Percentiles rank a stretch among this genome's conserved stretches.
Evolutionary conservation across 2,888 invertebrate species (phyloP).

Genomic region (Drosophila helvetica): DNA sequence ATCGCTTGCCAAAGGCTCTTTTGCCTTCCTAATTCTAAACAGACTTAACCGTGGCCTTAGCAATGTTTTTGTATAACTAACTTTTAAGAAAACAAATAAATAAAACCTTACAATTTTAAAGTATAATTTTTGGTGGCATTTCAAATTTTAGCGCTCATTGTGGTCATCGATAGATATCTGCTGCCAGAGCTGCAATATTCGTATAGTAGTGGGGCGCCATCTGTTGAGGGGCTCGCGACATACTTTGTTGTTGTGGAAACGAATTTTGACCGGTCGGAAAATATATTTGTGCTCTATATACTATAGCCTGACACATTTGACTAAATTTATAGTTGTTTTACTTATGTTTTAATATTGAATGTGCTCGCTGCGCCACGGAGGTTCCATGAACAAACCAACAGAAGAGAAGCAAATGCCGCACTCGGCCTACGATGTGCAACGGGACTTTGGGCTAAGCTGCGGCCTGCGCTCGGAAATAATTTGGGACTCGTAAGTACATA

Average conservation of each 20-base stretch:
- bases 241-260: neutral
- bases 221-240: too few relatives aligned
- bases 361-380: neutral
- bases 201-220: too few relatives aligned
- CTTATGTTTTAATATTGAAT: neutral
- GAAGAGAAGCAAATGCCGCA: conserved; percentile 47
- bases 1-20: conserved; percentile 40
- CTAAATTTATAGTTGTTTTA: neutral
- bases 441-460: conserved; percentile 72
- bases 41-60: conserved; percentile 43
- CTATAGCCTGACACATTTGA: neutral
- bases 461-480: conserved; percentile 70
- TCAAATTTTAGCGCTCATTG: neutral
- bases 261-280: neutral
- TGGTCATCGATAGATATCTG: too few relatives aligned
- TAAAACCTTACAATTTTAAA: conserved; percentile 5
- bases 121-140: neutral
- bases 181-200: too few relatives aligned
- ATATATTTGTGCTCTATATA: neutral
- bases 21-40: conserved; percentile 32
- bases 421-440: conserved; percentile 70
- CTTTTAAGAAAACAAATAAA: conserved; percentile 41
- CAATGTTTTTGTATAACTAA: conserved; percentile 44
- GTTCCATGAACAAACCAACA: neutral
- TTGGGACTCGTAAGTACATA: conserved; percentile 75